Evolutionary conservation across 2,113 vertebrate genomes (phyloP).

Genomic region (Antechinus flavipes): DNA sequence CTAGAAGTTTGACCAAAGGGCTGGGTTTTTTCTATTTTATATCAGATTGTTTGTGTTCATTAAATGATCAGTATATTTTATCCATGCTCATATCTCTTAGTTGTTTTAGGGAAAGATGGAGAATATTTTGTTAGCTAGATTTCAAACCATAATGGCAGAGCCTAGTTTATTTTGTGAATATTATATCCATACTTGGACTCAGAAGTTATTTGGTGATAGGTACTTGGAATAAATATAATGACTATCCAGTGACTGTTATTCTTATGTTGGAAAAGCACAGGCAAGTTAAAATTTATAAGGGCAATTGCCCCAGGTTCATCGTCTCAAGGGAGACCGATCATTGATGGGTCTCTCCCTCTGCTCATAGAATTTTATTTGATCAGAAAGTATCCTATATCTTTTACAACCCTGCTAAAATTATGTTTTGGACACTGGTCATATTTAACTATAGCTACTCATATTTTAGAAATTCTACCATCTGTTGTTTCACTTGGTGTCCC

Average conservation of each 20-base stretch:
- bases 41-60: not conserved
- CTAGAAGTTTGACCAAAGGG: not conserved
- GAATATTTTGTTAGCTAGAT: not conserved
- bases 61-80: not conserved
- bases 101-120: not conserved
- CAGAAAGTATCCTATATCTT: conserved; percentile 44
- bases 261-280: not conserved
- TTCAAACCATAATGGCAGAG: not conserved
- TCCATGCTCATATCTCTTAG: not conserved
- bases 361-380: conserved; percentile 35
- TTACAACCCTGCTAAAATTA: conserved; percentile 28
- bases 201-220: not conserved
- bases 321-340: not conserved
- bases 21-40: not conserved
- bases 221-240: not conserved
- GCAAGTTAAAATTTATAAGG: conserved; percentile 1
- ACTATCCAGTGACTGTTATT: not conserved
- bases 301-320: not conserved
- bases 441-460: conserved; percentile 16
- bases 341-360: conserved; percentile 24
- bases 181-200: not conserved
- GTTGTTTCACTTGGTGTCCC: not conserved
- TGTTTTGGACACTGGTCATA: not conserved
- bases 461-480: conserved; percentile 36
- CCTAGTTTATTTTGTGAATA: conserved; percentile 24